phyloP scores from a whole-genome alignment of 2,888 invertebrate genomes.

The Drosophila ustulata region DNA sequence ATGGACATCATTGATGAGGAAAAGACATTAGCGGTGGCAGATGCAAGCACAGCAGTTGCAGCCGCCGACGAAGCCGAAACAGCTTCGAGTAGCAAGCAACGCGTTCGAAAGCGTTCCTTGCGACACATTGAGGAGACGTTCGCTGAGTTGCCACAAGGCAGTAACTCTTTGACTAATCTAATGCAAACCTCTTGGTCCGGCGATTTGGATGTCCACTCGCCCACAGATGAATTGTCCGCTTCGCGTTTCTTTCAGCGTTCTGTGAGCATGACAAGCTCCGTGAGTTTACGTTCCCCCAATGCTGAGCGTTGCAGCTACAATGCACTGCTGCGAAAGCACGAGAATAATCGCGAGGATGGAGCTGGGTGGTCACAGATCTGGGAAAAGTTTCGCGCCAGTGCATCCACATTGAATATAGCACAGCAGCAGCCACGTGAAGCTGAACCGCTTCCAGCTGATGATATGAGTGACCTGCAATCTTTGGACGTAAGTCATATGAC shows the following conservation, averaged over 20 bases:
- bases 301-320: slow-evolving; percentile 83
- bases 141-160: slow-evolving; percentile 53
- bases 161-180: slow-evolving; percentile 81
- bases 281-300: slow-evolving; percentile 77
- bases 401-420: slow-evolving; percentile 42
- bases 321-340: slow-evolving; percentile 82
- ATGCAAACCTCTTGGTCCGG: slow-evolving; percentile 84
- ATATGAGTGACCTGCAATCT: slow-evolving; percentile 56
- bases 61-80: slow-evolving; percentile 13
- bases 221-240: slow-evolving; percentile 46
- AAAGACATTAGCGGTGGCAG: slow-evolving; percentile 70
- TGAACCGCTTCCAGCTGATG: slow-evolving; percentile 48
- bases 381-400: slow-evolving; percentile 80
- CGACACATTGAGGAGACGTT: slow-evolving; percentile 48
- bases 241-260: slow-evolving; percentile 77
- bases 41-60: not conserved
- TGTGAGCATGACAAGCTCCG: slow-evolving; percentile 80
- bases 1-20: slow-evolving; percentile 84
- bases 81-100: slow-evolving; percentile 10
- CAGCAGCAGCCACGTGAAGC: slow-evolving; percentile 37
- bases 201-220: slow-evolving; percentile 64
- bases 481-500: slow-evolving; percentile 50
- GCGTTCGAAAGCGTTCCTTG: slow-evolving; percentile 45
- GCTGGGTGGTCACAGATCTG: slow-evolving; percentile 87
- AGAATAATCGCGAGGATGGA: slow-evolving; percentile 78